A percentile compares a stretch with the other conserved stretches of the same genome.
Evolutionary conservation across 2,888 invertebrate species (phyloP).

Genomic region (Thera obeliscata): DNA sequence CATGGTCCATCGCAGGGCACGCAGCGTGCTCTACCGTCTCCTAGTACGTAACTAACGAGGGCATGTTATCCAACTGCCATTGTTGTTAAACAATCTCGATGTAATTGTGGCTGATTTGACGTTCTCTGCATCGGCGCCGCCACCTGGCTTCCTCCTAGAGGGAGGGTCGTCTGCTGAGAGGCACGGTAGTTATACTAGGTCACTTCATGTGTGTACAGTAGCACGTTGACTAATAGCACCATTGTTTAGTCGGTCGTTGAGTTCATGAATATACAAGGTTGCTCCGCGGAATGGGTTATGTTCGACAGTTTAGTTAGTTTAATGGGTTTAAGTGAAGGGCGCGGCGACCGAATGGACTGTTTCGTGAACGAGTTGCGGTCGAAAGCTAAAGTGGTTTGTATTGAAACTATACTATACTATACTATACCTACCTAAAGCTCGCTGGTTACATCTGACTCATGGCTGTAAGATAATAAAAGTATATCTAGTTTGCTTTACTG

Average conservation of each 20-base stretch:
- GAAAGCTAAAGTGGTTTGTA: constrained; percentile 7
- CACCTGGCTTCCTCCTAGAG: not conserved
- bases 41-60: constrained; percentile 3
- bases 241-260: not conserved
- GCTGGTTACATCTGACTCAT: constrained; percentile 4
- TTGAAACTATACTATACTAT: constrained; percentile 1
- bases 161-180: not conserved
- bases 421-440: too few species aligned
- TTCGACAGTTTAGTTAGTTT: too few species aligned
- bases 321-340: not conserved
- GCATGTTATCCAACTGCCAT: constrained; percentile 14
- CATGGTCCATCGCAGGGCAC: not conserved
- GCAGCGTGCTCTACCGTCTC: not conserved
- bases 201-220: not conserved
- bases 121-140: not conserved
- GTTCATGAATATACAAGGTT: not conserved
- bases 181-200: not conserved
- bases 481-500: too few species aligned
- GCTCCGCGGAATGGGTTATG: not conserved
- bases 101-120: constrained; percentile 6
- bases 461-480: not conserved
- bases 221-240: not conserved
- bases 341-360: constrained; percentile 2
- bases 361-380: not conserved
- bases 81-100: constrained; percentile 17